A percentile compares a stretch with the other conserved stretches of the same genome.
Evolutionary conservation across 2,113 vertebrate genomes (phyloP).

Genomic region (Cottus gobio): DNA sequence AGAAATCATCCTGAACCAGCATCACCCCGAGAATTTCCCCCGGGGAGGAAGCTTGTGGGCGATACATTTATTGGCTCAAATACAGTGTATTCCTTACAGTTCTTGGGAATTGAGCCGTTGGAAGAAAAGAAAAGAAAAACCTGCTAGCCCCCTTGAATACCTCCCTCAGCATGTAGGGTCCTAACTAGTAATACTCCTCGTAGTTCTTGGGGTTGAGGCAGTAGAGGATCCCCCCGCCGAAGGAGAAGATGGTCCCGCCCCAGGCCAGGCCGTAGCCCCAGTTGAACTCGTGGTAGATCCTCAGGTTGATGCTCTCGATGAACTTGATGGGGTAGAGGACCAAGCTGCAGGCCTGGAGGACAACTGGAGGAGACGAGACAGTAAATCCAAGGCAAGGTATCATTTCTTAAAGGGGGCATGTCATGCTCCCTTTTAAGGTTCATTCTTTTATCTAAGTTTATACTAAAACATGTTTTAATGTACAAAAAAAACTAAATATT

Average conservation of each 20-base stretch:
- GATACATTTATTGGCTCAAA: constrained; percentile 19
- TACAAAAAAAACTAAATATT: neutral
- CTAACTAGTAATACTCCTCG: constrained; percentile 93
- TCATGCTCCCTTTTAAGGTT: neutral
- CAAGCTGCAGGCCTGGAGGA: constrained; percentile 96
- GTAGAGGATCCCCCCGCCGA: constrained; percentile 96
- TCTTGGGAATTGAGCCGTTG: constrained; percentile 28
- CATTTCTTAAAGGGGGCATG: neutral
- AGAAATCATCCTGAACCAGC: neutral
- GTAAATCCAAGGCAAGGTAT: neutral
- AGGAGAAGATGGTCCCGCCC: constrained; percentile 99
- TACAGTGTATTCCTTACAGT: constrained; percentile 20
- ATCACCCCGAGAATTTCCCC: neutral
- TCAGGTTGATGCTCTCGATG: constrained; percentile 96
- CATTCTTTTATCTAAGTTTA: neutral
- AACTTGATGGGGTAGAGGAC: constrained; percentile 99
- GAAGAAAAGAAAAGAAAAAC: neutral
- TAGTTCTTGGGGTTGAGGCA: constrained; percentile 99
- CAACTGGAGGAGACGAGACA: constrained; percentile 83
- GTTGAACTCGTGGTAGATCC: constrained; percentile 99
- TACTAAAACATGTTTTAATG: neutral
- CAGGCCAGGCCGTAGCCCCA: constrained; percentile 98
- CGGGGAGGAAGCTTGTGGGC: neutral
- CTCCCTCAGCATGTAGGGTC: neutral
- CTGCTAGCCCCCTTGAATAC: neutral